Conservation (phyloP, 2,113 vertebrate genomes). For the Rutilus rutilus region DNA sequence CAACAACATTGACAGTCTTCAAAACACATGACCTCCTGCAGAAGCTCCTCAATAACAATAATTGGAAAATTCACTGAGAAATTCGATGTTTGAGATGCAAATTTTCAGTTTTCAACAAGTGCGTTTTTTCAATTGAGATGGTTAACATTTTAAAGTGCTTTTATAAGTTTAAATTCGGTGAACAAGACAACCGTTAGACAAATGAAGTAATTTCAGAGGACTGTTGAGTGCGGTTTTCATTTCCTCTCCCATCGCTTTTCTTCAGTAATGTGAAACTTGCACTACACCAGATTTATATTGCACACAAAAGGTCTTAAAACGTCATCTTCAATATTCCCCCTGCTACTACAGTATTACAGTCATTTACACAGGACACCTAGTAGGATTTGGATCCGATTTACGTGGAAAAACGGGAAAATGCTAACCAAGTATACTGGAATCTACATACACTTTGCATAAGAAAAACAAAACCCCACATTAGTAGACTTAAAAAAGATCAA, state of each 20-base stretch:
- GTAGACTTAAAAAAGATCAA: not conserved
- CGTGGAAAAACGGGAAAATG: not conserved
- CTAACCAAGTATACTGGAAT: conserved; percentile 28
- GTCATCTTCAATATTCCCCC: conserved; percentile 41
- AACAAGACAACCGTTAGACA: conserved; percentile 35
- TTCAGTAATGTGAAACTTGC: conserved; percentile 26
- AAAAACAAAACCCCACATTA: not conserved
- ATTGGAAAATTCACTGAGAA: conserved; percentile 37
- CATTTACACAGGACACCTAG: conserved; percentile 45
- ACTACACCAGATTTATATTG: conserved; percentile 54
- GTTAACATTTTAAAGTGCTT: conserved; percentile 59
- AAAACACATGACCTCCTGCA: conserved; percentile 35
- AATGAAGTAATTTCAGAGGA: conserved; percentile 31
- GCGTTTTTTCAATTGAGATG: conserved; percentile 48
- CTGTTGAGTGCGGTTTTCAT: conserved; percentile 19
- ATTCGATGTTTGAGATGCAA: conserved; percentile 36
- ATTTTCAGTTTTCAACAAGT: conserved; percentile 38
- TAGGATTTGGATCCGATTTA: conserved; percentile 34
- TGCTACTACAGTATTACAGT: conserved; percentile 36
- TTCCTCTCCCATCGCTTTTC: not conserved
- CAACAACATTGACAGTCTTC: not conserved
- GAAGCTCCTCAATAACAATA: conserved; percentile 42
- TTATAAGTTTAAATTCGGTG: conserved; percentile 29
- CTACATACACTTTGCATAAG: not conserved
- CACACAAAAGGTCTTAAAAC: conserved; percentile 45